A percentile compares a stretch with the other conserved stretches of the same genome.
phyloP scores from a whole-genome alignment of 1,140 invertebrate genomes.

The Mamestra configurata region DNA sequence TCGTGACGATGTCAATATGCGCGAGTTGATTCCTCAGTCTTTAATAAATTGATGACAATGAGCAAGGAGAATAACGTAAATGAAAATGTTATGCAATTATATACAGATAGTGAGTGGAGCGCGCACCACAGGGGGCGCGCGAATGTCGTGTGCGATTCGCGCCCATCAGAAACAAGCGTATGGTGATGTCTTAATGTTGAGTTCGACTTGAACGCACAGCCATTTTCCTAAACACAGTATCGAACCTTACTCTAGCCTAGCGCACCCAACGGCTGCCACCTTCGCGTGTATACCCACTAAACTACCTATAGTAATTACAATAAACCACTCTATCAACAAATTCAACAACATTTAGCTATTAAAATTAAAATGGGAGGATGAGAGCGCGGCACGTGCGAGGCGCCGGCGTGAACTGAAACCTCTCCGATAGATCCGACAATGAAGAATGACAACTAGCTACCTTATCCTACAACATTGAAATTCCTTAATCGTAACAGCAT shows the following conservation, averaged over 20 bases:
- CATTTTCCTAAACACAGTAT: constrained; percentile 79
- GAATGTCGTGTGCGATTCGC: constrained; percentile 63
- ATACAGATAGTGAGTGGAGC: constrained; percentile 73
- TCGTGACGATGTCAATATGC: constrained; percentile 85
- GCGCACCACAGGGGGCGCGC: constrained; percentile 27
- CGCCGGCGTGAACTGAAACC: constrained; percentile 56
- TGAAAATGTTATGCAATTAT: constrained; percentile 86
- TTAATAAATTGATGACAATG: constrained; percentile 88
- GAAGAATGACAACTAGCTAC: constrained; percentile 79
- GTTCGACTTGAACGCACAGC: constrained; percentile 83
- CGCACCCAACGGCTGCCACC: constrained; percentile 75
- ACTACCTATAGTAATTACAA: constrained; percentile 81
- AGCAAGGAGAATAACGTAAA: constrained; percentile 85
- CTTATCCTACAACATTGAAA: constrained; percentile 82
- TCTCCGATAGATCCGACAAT: constrained; percentile 58
- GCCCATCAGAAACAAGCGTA: constrained; percentile 58
- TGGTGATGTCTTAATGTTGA: constrained; percentile 76
- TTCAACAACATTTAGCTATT: constrained; percentile 87
- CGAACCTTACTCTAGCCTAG: constrained; percentile 73
- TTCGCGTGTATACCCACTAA: constrained; percentile 77
- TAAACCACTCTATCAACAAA: constrained; percentile 86
- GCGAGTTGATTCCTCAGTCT: constrained; percentile 87
- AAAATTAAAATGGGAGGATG: constrained; percentile 81
- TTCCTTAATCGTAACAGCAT: constrained; percentile 70
- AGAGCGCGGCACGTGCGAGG: constrained; percentile 59